These are phyloP conservation scores for Chroicocephalus ridibundus DNA, from an alignment of 2,113 vertebrate genomes.

Conservation along the genomic window DNA sequence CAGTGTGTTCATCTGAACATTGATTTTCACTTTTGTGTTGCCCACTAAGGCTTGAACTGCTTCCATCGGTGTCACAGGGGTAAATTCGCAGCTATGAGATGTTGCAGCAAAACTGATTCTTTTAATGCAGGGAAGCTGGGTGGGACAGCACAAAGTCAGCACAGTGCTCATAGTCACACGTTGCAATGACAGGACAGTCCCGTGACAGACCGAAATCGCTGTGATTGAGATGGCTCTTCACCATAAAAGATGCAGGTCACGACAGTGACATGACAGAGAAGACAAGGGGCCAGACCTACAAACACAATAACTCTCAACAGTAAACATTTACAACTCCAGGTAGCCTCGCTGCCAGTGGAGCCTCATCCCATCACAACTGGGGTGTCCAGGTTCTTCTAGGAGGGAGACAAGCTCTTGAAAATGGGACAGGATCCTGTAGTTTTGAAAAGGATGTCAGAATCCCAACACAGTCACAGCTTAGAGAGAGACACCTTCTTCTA, in stretches of 20 bases:
- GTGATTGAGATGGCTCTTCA: background rate
- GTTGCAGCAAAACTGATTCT: background rate
- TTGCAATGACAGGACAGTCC: background rate
- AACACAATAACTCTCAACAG: background rate
- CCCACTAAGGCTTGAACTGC: background rate
- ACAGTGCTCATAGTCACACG: background rate
- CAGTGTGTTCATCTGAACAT: background rate
- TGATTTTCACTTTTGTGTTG: background rate
- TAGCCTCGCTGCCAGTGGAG: background rate
- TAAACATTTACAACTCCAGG: accelerated
- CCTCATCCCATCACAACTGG: background rate
- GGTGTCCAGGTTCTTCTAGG: background rate
- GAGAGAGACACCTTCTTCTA: background rate
- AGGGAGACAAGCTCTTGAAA: background rate
- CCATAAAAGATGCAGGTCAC: background rate
- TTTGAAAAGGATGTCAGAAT: background rate
- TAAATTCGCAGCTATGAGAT: background rate
- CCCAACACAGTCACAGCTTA: background rate
- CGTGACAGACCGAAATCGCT: accelerated
- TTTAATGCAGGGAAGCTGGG: background rate
- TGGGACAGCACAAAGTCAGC: background rate
- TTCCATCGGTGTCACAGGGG: background rate
- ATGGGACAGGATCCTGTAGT: background rate
- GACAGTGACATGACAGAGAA: accelerated
- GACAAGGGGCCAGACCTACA: background rate